Conservation (phyloP, 2,888 invertebrate species). For the Phalera bucephala region DNA sequence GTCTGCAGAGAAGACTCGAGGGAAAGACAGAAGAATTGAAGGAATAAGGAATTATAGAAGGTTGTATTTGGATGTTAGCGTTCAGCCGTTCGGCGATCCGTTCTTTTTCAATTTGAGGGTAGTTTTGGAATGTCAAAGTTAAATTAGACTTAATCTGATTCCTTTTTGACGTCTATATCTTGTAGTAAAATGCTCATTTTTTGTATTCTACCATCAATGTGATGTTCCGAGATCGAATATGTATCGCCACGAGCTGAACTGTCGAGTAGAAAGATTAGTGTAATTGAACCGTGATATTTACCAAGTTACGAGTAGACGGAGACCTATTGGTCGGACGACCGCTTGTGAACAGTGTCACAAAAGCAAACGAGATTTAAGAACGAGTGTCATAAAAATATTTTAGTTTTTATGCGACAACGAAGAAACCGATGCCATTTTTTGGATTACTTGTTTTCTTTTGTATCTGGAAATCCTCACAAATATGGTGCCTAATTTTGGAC, state of each 20-base stretch:
- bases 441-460: conserved; percentile 27
- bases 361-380: conserved; percentile 16
- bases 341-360: conserved; percentile 25
- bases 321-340: conserved; percentile 29
- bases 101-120: background rate
- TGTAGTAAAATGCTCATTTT: too few relatives aligned
- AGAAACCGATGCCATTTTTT: conserved; percentile 49
- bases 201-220: conserved; percentile 15
- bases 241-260: conserved; percentile 15
- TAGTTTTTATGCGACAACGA: conserved; percentile 47
- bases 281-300: conserved; percentile 37
- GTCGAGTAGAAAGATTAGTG: conserved; percentile 20
- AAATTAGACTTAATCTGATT: too few relatives aligned
- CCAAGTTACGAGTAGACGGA: conserved; percentile 16
- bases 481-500: conserved; percentile 57
- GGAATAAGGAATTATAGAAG: conserved; percentile 15
- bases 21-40: conserved; percentile 74
- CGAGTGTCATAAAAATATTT: conserved; percentile 25
- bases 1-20: conserved; percentile 73
- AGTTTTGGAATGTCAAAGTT: too few relatives aligned
- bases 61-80: conserved; percentile 27
- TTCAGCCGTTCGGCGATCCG: conserved; percentile 15
- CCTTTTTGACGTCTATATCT: too few relatives aligned
- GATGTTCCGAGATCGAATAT: conserved; percentile 4
- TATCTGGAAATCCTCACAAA: conserved; percentile 31